Conservation (phyloP, 2,888 invertebrate species). For the Linyphia triangularis region DNA sequence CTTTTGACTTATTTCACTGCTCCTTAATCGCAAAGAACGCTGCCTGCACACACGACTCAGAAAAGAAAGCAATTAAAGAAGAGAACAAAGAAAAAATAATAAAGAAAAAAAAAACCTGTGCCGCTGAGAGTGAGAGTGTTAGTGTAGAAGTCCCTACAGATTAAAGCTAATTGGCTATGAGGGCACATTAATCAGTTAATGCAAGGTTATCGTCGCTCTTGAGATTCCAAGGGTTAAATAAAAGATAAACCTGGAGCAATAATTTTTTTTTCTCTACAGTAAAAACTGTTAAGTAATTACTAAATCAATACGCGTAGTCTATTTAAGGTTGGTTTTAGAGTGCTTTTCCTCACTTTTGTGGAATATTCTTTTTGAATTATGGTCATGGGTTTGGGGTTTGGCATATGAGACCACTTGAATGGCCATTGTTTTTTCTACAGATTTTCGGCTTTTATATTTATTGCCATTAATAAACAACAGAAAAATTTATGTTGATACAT, state of each 20-base stretch:
- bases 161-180: conserved; percentile 61
- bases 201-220: conserved; percentile 64
- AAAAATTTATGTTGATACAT: too few species aligned
- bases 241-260: conserved; percentile 53
- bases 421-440: too few species aligned
- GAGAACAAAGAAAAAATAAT: conserved; percentile 18
- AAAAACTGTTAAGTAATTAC: conserved; percentile 62
- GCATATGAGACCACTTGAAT: too few species aligned
- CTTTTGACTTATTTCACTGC: background rate
- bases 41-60: background rate
- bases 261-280: conserved; percentile 30
- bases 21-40: background rate
- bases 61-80: background rate
- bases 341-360: conserved; percentile 26
- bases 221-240: conserved; percentile 54
- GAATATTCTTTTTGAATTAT: too few species aligned
- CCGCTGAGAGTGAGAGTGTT: conserved; percentile 30
- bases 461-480: too few species aligned
- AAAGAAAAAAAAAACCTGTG: conserved; percentile 23
- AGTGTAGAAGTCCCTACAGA: conserved; percentile 38
- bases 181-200: conserved; percentile 68
- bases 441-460: too few species aligned
- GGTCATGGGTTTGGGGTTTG: too few species aligned
- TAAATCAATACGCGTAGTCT: conserved; percentile 58
- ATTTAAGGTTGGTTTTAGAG: background rate